Evolutionary conservation across 2,113 vertebrate species (phyloP).

Genomic region (Rhinolophus sinicus): DNA sequence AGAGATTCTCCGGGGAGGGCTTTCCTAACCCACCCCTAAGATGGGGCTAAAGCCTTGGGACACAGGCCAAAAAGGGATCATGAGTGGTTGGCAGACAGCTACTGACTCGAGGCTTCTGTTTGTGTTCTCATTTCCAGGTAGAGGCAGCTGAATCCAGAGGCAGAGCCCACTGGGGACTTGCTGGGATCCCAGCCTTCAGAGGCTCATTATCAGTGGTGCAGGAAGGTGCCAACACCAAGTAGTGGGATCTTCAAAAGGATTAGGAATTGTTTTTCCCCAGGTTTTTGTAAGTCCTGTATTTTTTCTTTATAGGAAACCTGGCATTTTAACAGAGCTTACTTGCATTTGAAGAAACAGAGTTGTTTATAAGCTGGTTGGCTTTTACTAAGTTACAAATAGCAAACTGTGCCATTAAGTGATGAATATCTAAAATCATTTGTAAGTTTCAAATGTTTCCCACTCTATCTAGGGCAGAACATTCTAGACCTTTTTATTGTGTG

Average conservation of each 20-base stretch:
- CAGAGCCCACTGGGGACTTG: not conserved
- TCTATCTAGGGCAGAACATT: not conserved
- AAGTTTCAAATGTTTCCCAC: not conserved
- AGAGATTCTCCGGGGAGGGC: not conserved
- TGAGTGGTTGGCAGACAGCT: not conserved
- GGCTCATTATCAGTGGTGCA: not conserved
- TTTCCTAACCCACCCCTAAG: not conserved
- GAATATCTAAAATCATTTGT: constrained; percentile 31
- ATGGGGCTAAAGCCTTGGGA: not conserved
- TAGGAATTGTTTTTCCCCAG: not conserved
- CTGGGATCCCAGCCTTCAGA: not conserved
- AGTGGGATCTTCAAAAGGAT: not conserved
- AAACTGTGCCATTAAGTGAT: constrained; percentile 5
- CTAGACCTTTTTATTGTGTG: not conserved
- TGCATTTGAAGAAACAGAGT: not conserved
- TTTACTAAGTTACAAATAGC: not conserved
- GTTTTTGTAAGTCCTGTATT: not conserved
- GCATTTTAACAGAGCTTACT: constrained; percentile 6
- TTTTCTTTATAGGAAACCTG: not conserved
- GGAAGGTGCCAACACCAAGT: not conserved
- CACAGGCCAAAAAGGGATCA: not conserved
- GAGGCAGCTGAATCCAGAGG: not conserved
- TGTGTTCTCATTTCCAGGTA: not conserved
- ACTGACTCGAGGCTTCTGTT: not conserved
- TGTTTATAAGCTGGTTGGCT: not conserved